These are phyloP conservation scores for Anorthoa munda DNA, from an alignment of 2,888 invertebrate genomes.

Conservation along the genomic window DNA sequence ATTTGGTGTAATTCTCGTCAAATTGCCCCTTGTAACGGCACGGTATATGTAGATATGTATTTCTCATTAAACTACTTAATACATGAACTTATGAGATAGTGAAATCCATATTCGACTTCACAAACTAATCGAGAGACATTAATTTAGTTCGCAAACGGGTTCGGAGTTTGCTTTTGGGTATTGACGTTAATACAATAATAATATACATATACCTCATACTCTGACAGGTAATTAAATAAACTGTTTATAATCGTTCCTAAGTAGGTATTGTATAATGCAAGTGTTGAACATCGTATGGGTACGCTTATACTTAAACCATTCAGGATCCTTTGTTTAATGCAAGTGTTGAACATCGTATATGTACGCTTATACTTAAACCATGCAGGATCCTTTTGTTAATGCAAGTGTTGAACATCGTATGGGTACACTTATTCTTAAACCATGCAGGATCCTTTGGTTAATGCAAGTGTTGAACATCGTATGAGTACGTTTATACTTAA, in stretches of 20 bases:
- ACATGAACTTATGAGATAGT: conserved; percentile 14
- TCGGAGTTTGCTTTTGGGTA: conserved; percentile 10
- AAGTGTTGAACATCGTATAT: too few species aligned
- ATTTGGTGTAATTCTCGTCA: neutral
- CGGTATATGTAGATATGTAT: conserved; percentile 12
- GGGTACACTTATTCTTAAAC: too few species aligned
- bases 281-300: too few species aligned
- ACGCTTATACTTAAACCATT: too few species aligned
- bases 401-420: too few species aligned
- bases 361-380: too few species aligned
- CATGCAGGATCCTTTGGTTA: too few species aligned
- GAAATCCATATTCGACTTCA: conserved; percentile 29
- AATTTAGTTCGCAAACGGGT: conserved; percentile 15
- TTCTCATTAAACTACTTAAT: conserved; percentile 12
- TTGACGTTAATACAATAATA: conserved; percentile 1
- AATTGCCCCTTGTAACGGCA: conserved; percentile 13
- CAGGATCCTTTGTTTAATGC: too few species aligned
- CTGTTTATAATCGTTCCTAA: neutral
- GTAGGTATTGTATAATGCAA: neutral
- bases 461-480: too few species aligned
- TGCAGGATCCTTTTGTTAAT: too few species aligned
- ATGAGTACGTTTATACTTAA: too few species aligned
- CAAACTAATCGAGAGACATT: conserved; percentile 25
- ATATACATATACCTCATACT: neutral
- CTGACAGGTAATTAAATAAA: neutral